Evolutionary conservation across 2,797 vertebrate species (phyloP).

Genomic region (Arrhamphus sclerolepis): DNA sequence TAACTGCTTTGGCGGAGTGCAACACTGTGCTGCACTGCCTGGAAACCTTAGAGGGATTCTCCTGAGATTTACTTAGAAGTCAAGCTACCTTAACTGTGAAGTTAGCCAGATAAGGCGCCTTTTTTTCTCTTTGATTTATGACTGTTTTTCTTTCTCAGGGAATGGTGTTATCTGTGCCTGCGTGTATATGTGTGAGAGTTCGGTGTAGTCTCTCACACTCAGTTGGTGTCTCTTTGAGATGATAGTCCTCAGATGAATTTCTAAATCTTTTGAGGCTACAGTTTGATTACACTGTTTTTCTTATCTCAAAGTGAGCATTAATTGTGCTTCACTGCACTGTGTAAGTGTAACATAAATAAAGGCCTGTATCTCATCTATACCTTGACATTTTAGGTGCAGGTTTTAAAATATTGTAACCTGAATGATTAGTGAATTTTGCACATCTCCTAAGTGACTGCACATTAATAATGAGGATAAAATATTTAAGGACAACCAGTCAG

Average conservation of each 20-base stretch:
- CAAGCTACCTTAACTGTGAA: slow-evolving; percentile 80
- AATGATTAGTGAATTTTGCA: no score
- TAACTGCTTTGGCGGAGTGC: slow-evolving; percentile 51
- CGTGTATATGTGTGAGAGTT: slow-evolving; percentile 65
- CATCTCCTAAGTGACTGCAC: no score
- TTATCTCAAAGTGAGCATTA: slow-evolving; percentile 25
- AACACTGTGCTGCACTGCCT: slow-evolving; percentile 43
- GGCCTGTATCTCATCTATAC: not conserved
- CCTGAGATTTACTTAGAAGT: slow-evolving; percentile 73
- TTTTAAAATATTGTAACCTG: no score
- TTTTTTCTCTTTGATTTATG: slow-evolving; percentile 82
- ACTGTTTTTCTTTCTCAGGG: slow-evolving; percentile 76
- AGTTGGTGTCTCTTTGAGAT: slow-evolving; percentile 36
- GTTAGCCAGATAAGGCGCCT: slow-evolving; percentile 80
- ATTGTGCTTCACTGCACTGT: slow-evolving; percentile 28
- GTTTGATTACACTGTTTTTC: slow-evolving; percentile 13
- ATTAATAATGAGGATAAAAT: no score
- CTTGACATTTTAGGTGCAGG: not conserved
- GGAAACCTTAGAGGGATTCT: slow-evolving; percentile 71
- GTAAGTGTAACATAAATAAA: slow-evolving; percentile 8
- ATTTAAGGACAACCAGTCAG: no score
- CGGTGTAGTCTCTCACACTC: slow-evolving; percentile 47
- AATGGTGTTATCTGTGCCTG: slow-evolving; percentile 76
- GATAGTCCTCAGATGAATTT: slow-evolving; percentile 34
- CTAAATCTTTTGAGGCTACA: slow-evolving; percentile 24